Evolutionary conservation across 2,797 vertebrate species (phyloP).

Genomic region (Synaphobranchus kaupii): DNA sequence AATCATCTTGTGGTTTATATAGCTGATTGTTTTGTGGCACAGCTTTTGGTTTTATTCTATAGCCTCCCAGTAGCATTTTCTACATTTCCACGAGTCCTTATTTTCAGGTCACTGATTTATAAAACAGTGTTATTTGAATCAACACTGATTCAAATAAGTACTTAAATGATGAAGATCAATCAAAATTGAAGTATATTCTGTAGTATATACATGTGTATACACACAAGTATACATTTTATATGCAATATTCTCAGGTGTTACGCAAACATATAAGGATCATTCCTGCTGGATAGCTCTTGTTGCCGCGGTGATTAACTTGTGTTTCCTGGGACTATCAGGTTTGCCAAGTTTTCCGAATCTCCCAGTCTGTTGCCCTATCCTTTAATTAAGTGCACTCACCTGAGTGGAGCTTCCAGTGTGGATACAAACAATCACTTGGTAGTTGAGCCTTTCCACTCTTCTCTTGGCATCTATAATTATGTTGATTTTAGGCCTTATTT

Average conservation of each 20-base stretch:
- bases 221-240: too few species aligned
- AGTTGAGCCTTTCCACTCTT: not conserved
- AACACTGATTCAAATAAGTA: not conserved
- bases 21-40: not conserved
- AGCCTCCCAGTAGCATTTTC: not conserved
- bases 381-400: not conserved
- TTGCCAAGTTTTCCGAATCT: too few species aligned
- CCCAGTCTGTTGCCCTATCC: not conserved
- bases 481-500: too few species aligned
- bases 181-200: not conserved
- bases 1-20: not conserved
- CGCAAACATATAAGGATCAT: too few species aligned
- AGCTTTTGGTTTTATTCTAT: not conserved
- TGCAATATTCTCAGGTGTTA: too few species aligned
- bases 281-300: too few species aligned
- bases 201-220: not conserved
- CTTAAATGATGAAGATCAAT: not conserved
- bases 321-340: too few species aligned
- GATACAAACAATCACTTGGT: not conserved
- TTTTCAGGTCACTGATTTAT: not conserved
- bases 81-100: not conserved
- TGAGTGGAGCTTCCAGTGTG: not conserved
- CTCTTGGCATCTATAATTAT: not conserved
- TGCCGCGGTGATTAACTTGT: too few species aligned
- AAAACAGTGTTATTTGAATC: not conserved